Base-by-base conservation (phyloP, 2,113 vertebrate species). In the Uropsilus gracilis region DNA sequence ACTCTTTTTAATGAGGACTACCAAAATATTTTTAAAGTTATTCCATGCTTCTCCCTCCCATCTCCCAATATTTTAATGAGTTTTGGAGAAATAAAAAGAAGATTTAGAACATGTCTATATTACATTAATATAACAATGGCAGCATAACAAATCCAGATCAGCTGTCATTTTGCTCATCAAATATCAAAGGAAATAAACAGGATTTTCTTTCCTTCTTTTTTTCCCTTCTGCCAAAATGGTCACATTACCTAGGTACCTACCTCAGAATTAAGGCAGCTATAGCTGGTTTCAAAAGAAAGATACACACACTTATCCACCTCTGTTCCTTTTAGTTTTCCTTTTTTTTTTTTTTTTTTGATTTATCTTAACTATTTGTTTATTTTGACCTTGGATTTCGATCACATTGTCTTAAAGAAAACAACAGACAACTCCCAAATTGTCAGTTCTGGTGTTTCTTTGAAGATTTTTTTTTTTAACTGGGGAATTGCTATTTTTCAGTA, bases 1-100 rank as follows among this genome's bases (percentile, higher is more conserved):
- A 96, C 91, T 96, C 93, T 95, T 94, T 97, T 96, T 97, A 97
- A 97, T 97, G 95, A 97, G 94, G 96, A 96, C 96, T 97, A 97
- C 94, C 96, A 97, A 97, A 97, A 97, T 94, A 97, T 96, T 97
- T 97, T 94, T 64, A 88, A 86, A 95, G 83, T 95, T 91, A 93
- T 92, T 93, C 87, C 93, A 68, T 93, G 84, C 61, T 66, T 96
- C 93, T 95, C 48, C 34, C 69, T 94, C 95, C 96, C 71, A 96
- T 44, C 50, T 96, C 18, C 93, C 61, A 71, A 91, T 96, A 91
- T 94, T 95, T 97, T 96, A 96, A 93, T 95, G 93, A 95, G 14
- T 83, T 95, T 87, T 77, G 22, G 24, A 63, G 72, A 0, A 63
- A 78, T 66, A 42, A 73, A 69, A 53, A 8, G 24, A 72, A 61